Percentiles rank a stretch among this genome's conserved stretches.
phyloP scores from a whole-genome alignment of 2,113 vertebrate genomes.

The Dasypus novemcinctus region DNA sequence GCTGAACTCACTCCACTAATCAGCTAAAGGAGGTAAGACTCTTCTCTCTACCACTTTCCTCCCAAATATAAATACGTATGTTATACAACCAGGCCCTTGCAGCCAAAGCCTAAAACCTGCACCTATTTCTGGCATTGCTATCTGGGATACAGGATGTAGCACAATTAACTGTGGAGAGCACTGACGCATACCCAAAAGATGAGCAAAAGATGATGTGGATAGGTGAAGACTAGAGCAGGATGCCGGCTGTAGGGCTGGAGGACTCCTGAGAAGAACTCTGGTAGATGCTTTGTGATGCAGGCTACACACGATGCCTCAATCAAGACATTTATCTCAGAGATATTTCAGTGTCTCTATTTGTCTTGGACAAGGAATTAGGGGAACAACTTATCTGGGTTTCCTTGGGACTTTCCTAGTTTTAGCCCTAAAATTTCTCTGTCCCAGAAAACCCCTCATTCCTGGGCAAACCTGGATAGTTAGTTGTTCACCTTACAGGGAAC shows the following conservation, averaged over 20 bases:
- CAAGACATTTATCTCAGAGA: neutral
- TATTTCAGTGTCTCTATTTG: neutral
- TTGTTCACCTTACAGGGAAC: neutral
- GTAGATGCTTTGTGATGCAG: neutral
- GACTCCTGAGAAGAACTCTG: neutral
- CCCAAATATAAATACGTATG: conserved; percentile 13
- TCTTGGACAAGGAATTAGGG: neutral
- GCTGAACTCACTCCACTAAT: conserved; percentile 44
- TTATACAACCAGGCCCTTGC: conserved; percentile 49
- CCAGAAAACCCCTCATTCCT: neutral
- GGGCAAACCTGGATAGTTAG: neutral
- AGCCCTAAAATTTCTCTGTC: too few species aligned
- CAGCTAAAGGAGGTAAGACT: conserved; percentile 47
- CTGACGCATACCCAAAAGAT: conserved; percentile 10
- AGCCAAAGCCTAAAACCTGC: conserved; percentile 39
- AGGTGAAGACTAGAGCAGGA: neutral
- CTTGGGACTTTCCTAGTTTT: neutral
- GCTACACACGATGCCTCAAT: neutral
- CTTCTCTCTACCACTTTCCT: conserved; percentile 10
- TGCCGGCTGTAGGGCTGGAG: neutral
- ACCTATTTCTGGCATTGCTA: conserved; percentile 52
- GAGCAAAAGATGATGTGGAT: neutral
- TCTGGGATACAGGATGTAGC: conserved; percentile 52
- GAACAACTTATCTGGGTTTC: neutral
- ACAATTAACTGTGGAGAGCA: neutral